A percentile compares a stretch with the other conserved stretches of the same genome.
These are phyloP conservation scores for Oenanthe oenanthe DNA, from an alignment of 2,113 vertebrate genomes.

Conservation along the genomic window DNA sequence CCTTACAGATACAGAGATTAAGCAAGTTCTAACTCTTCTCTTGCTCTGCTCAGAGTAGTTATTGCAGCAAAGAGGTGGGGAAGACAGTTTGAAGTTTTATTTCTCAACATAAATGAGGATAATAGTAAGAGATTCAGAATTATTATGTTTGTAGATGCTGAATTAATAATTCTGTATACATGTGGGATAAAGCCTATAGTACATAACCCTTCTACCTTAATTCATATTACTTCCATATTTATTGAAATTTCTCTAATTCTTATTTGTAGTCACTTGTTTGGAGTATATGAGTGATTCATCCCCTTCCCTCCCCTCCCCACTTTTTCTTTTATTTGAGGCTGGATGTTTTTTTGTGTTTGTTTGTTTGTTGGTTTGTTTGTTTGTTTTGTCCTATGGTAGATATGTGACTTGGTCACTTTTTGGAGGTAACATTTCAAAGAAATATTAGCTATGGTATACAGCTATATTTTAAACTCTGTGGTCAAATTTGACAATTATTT, in stretches of 20 bases:
- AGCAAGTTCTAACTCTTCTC: not conserved
- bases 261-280: not conserved
- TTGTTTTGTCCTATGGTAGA: not conserved
- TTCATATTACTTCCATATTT: not conserved
- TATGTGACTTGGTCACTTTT: not conserved
- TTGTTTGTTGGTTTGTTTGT: not conserved
- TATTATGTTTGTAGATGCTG: not conserved
- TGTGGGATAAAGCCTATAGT: not conserved
- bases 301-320: not conserved
- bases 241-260: not conserved
- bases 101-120: not conserved
- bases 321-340: not conserved
- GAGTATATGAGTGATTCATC: not conserved
- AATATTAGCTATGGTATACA: not conserved
- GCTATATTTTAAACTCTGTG: not conserved
- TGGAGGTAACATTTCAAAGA: not conserved
- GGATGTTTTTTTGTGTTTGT: too few relatives aligned
- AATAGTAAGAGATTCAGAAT: not conserved
- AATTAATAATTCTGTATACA: not conserved
- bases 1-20: not conserved
- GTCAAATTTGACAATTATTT: not conserved
- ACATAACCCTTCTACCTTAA: not conserved
- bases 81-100: not conserved
- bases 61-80: not conserved
- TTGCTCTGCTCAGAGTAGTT: not conserved